A percentile compares a stretch with the other conserved stretches of the same genome.
phyloP scores from a whole-genome alignment of 2,888 invertebrate genomes.

The Hoplodrina blanda region DNA sequence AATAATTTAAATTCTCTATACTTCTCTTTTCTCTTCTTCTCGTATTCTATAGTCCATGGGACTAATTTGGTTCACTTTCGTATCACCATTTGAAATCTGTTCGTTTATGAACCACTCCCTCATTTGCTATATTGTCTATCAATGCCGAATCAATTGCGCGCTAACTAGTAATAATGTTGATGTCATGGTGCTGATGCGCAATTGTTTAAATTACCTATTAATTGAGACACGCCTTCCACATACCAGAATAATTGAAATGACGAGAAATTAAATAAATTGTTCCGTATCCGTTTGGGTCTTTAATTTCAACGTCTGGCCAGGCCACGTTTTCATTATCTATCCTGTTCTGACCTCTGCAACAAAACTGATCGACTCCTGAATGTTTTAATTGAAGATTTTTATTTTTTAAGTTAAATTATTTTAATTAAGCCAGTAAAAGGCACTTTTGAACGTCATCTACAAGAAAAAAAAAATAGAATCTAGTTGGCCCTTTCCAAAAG shows the following conservation, averaged over 20 bases:
- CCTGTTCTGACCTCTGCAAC: no score
- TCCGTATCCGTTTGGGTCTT: slow-evolving; percentile 4
- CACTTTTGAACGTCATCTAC: no score
- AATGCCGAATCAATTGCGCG: slow-evolving; percentile 45
- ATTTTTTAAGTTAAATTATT: no score
- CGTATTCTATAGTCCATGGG: neutral
- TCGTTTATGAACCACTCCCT: neutral
- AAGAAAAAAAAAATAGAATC: no score
- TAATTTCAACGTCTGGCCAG: neutral
- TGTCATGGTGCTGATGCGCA: slow-evolving; percentile 24
- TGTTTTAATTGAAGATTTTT: no score
- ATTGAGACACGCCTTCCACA: slow-evolving; percentile 13
- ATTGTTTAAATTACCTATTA: slow-evolving; percentile 11
- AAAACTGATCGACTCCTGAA: no score
- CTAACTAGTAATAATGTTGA: slow-evolving; percentile 3
- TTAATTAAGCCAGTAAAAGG: no score
- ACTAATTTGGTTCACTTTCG: neutral
- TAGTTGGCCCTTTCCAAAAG: no score
- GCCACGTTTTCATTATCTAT: neutral
- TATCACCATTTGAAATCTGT: neutral
- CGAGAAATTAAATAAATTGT: neutral
- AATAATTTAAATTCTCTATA: no score
- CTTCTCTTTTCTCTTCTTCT: no score
- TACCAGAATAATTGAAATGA: slow-evolving; percentile 14
- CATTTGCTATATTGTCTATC: slow-evolving; percentile 16